Conservation (phyloP, 2,113 vertebrate genomes). For the Columba livia region DNA sequence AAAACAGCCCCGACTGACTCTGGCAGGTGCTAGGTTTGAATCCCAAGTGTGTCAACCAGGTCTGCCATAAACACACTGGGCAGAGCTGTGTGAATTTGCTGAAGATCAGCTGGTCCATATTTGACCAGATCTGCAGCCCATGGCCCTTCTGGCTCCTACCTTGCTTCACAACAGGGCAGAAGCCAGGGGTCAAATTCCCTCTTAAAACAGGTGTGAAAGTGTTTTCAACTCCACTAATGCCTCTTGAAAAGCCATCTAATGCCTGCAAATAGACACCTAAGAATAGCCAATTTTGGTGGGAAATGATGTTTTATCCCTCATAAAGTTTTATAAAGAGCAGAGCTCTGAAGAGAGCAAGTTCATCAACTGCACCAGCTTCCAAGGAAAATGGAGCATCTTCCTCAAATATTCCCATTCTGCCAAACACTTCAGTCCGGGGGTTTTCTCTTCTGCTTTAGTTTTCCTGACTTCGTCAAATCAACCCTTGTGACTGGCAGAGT, state of each 20-base stretch:
- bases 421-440: not conserved
- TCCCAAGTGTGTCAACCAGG: accelerated
- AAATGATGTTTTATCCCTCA: not conserved
- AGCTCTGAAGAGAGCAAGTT: accelerated
- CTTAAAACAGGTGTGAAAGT: not conserved
- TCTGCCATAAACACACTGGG: not conserved
- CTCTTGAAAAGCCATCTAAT: not conserved
- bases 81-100: not conserved
- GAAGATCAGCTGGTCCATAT: not conserved
- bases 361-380: not conserved
- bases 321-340: not conserved
- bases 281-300: not conserved
- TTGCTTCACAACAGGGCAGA: not conserved
- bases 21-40: not conserved
- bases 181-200: not conserved
- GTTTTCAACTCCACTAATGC: not conserved
- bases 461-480: not conserved
- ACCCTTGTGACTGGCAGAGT: not conserved
- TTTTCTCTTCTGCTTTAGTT: not conserved
- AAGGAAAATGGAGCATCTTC: not conserved
- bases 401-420: not conserved
- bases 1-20: not conserved
- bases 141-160: not conserved
- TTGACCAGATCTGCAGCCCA: not conserved
- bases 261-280: accelerated